phyloP scores from a whole-genome alignment of 1,140 invertebrate species.

The Bombus terrestris region DNA sequence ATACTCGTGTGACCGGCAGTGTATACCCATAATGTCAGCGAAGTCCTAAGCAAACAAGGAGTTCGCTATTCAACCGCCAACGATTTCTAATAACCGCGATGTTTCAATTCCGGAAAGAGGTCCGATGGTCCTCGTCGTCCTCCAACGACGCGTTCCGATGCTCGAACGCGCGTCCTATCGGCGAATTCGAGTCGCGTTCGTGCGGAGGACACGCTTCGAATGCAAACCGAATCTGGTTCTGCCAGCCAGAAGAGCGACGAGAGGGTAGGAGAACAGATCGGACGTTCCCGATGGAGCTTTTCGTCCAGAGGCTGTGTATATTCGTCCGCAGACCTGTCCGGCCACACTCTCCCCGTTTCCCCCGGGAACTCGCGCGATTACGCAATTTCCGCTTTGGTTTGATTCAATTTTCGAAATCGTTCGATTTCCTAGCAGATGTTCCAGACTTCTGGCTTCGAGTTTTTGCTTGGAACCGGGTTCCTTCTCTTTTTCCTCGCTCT shows the following conservation, averaged over 20 bases:
- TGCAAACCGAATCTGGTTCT: conserved; percentile 58
- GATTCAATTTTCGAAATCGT: conserved; percentile 74
- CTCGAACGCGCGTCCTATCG: conserved; percentile 39
- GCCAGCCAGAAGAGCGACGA: conserved; percentile 13
- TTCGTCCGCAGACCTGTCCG: conserved; percentile 52
- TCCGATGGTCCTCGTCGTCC: conserved; percentile 5
- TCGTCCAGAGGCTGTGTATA: conserved; percentile 44
- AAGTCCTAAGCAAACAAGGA: conserved; percentile 41
- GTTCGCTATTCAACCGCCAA: background rate
- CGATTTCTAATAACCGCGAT: conserved; percentile 51
- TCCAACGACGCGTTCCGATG: conserved; percentile 34
- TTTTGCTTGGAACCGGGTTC: background rate
- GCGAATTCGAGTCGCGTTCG: conserved; percentile 64
- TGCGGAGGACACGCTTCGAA: conserved; percentile 59
- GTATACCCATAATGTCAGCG: conserved; percentile 6
- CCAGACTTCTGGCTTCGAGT: background rate
- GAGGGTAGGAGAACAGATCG: conserved; percentile 14
- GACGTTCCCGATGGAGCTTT: conserved; percentile 53
- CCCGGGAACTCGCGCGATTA: conserved; percentile 70
- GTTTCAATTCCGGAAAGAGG: background rate
- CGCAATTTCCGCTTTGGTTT: conserved; percentile 77
- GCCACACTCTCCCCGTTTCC: conserved; percentile 6
- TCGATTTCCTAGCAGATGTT: conserved; percentile 68
- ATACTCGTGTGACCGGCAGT: background rate
- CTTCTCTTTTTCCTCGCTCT: background rate